Evolutionary conservation across 2,888 invertebrate species (phyloP), one percentile per base, ranked within the genome.

Genomic region (Perdita meconis): DNA sequence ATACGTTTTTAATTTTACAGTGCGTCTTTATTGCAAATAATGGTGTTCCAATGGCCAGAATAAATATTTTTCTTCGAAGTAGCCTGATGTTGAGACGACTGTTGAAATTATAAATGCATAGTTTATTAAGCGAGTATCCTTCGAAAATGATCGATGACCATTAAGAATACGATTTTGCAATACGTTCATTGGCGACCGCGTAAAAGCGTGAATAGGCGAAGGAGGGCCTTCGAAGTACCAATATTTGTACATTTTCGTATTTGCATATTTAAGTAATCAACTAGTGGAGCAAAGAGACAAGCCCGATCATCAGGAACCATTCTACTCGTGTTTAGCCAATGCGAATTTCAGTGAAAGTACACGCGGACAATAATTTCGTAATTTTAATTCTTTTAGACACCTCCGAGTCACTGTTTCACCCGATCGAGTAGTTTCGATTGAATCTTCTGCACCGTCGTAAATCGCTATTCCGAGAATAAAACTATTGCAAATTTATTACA

Each of bases 321-420:
- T 56, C 60, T 53, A 40, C 22, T 38, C 16, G 22, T 24, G 16
- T 76, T 73, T 40, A 19, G 13, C 19, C 44, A 53, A 64, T 44
- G 73, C 63, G 67, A 68, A 64, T 68, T 30, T 60, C 68, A 56
- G 68, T 30, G 74, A 74, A 69, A 68, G 65, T 74, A 56, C 55
- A 36, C 13, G 34, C 63, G 34, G 51, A 67, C 65, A 59, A 50
- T 59, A 64, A 68, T 77, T 77, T 69, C 77, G 68, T 63, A 51
- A 77, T 60, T 77, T 60, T 74, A 47, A 75, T 70, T 75, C 66
- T 63, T 67, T 56, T 38, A 34, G 53, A 57, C 55, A 68, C 47
- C 34, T 22, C 38, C 10, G 63, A 34, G 22, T 50, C 16, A 60
- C 40, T 36, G 36, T 77, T 73, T 68, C 60, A 60, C 67, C 59